Conservation (phyloP, 2,113 vertebrate species). For the Calcarius ornatus region DNA sequence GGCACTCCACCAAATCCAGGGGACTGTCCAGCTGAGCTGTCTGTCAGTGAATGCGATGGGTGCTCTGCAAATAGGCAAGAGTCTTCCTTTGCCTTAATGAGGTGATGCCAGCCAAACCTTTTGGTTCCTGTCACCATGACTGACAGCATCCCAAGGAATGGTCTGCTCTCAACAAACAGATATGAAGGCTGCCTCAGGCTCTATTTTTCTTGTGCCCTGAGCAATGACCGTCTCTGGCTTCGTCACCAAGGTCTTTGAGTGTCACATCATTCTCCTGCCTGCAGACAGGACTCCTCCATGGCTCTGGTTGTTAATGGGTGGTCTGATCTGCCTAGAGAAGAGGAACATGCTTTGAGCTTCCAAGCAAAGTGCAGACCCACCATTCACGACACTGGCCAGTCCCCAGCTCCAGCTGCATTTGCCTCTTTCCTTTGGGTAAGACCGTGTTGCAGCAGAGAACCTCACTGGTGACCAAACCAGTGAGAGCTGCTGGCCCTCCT, state of each 20-base stretch:
- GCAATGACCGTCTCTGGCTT: not conserved
- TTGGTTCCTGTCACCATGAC: not conserved
- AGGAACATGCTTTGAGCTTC: not conserved
- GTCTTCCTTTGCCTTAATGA: not conserved
- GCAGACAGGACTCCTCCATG: not conserved
- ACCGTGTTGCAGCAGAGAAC: not conserved
- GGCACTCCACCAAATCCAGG: not conserved
- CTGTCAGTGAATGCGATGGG: not conserved
- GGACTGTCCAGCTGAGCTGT: not conserved
- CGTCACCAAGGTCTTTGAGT: not conserved
- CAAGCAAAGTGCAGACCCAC: not conserved
- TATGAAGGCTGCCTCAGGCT: not conserved
- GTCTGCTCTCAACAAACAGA: not conserved
- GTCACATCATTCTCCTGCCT: not conserved
- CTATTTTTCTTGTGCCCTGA: not conserved
- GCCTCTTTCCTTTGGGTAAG: not conserved
- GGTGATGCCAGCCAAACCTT: accelerated
- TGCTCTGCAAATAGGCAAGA: not conserved
- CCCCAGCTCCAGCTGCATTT: not conserved
- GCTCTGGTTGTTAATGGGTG: not conserved
- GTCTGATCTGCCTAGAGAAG: not conserved
- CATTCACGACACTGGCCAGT: accelerated
- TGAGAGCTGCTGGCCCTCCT: not conserved
- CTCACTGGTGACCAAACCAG: not conserved
- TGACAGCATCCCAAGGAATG: not conserved